Evolutionary conservation across 2,113 vertebrate genomes (phyloP), one percentile per base, ranked within the genome.

Genomic region (Lanius collurio): DNA sequence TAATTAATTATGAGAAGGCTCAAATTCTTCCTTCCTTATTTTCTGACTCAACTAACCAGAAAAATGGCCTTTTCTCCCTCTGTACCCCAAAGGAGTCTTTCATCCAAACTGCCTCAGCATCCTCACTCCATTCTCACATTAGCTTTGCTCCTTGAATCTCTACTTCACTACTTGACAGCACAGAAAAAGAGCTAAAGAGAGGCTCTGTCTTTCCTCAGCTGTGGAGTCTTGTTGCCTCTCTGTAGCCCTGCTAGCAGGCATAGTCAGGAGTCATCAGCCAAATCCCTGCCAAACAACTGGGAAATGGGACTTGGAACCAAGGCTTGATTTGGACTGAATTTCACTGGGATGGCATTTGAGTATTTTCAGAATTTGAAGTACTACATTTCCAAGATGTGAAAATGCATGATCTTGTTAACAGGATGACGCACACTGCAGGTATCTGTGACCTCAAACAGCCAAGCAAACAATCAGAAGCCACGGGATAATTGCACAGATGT

Each of bases 401-500:
- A 84, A 41, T 23, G 20, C 1, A 0, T 2, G 0, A 7, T 37
- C 28, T 65, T 62, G 10, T 44, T 49, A 65, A 22, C 9, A 53
- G 50, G 37, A 69, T 65, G 50, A 47, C 0, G 0, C 55, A 56
- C 7, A 7, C 4, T 74, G 13, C 56, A 71, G 47, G 35, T 44
- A 67, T 28, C 62, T 10, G 3, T 46, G 55, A 28, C 46, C 74
- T 90, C 46, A 77, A 89, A 87, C n/a, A 78, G 23, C 11, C n/a
- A 75, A 82, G 37, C 9, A 81, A 78, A 53, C 76, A 77, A 22
- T n/a, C 11, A 35, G 33, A 87, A 63, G 13, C 52, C 30, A 56
- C 0, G 0, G 21, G 57, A 68, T 42, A 85, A 67, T 42, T 55
- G 55, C 18, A 39, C 15, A 90, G 82, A 59, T 42, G 21, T 71